Base-by-base conservation (phyloP, 1,140 invertebrate species). In the Hermetia illucens region DNA sequence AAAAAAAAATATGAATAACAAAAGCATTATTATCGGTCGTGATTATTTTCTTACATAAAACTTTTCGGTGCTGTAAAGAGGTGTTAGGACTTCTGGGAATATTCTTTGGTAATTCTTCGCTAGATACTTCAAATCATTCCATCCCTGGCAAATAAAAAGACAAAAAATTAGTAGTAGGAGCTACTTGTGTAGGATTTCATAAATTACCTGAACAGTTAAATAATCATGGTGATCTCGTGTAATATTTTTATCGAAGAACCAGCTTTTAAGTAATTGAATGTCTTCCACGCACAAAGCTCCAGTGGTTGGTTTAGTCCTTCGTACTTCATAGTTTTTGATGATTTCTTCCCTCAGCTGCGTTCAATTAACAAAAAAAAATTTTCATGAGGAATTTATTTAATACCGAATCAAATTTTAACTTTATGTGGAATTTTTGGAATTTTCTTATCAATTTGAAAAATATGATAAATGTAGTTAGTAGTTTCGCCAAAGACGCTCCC, bases 171-270 rank as follows among this genome's bases (percentile, higher is more conserved):
- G 16, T 19, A 35, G n/a, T n/a, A 19, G 17, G 12, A 20, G 2
- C n/a, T 21, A 35, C 16, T 6, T 35, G 17, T 20, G 3, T 4
- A 22, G 10, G 3, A 21, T n/a, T 5, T 35, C 10, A 31, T 40
- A 27, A 27, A 9, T 21, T 37, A 42, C 41, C 32, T 59, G 56
- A 33, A 31, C 52, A 4, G 74, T 74, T 21, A 77, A 55, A 36
- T 63, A 57, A 20, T 69, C 63, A 0, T 69, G 72, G 39, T 59
- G 63, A 12, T 66, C 63, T n/a, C 53, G 48, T n/a, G 64, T 71
- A 24, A 72, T 65, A n/a, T 68, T 63, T 4, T 60, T 45, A 41
- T 72, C 71, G 66, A 69, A 74, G 38, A 57, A 49, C 75, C 76
- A 77, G 37, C 62, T 63, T 44, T 66, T 58, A 2, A 79, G 53